Evolutionary conservation across 2,888 invertebrate species (phyloP).

Genomic region (Acronicta leporina): DNA sequence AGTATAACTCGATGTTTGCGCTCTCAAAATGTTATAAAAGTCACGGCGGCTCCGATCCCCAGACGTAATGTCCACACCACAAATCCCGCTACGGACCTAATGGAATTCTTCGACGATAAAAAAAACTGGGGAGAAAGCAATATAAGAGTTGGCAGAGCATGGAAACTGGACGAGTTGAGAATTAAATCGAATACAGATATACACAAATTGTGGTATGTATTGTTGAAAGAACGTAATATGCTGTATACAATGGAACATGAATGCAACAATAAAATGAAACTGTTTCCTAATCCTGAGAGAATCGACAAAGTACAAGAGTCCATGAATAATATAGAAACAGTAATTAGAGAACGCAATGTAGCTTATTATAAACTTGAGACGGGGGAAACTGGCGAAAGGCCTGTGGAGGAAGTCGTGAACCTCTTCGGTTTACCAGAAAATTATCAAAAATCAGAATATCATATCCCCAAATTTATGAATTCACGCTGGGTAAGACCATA

Average conservation of each 20-base stretch:
- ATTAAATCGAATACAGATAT: slow-evolving; percentile 98
- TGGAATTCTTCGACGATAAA: slow-evolving; percentile 97
- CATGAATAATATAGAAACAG: slow-evolving; percentile 97
- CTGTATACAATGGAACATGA: slow-evolving; percentile 98
- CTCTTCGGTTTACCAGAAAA: slow-evolving; percentile 90
- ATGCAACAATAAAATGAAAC: slow-evolving; percentile 90
- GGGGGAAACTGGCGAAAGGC: slow-evolving; percentile 94
- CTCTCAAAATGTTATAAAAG: slow-evolving; percentile 61
- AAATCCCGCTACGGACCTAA: slow-evolving; percentile 85
- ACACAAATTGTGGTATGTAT: slow-evolving; percentile 97
- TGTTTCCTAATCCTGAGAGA: slow-evolving; percentile 97
- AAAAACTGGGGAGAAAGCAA: slow-evolving; percentile 94
- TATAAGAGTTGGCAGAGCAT: slow-evolving; percentile 95
- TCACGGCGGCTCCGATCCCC: slow-evolving; percentile 44
- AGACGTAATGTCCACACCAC: slow-evolving; percentile 78
- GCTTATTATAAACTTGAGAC: slow-evolving; percentile 97
- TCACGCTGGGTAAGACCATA: slow-evolving; percentile 90
- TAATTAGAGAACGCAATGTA: slow-evolving; percentile 96
- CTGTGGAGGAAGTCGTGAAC: slow-evolving; percentile 89
- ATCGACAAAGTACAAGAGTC: slow-evolving; percentile 98
- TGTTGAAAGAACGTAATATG: slow-evolving; percentile 99
- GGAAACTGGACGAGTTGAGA: slow-evolving; percentile 96
- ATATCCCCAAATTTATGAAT: slow-evolving; percentile 91
- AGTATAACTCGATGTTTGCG: slow-evolving; percentile 59
- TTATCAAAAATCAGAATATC: slow-evolving; percentile 90